A percentile compares a stretch with the other conserved stretches of the same genome.
These are phyloP conservation scores for Panulirus ornatus DNA, from an alignment of 1,140 invertebrate genomes.

Conservation along the genomic window DNA sequence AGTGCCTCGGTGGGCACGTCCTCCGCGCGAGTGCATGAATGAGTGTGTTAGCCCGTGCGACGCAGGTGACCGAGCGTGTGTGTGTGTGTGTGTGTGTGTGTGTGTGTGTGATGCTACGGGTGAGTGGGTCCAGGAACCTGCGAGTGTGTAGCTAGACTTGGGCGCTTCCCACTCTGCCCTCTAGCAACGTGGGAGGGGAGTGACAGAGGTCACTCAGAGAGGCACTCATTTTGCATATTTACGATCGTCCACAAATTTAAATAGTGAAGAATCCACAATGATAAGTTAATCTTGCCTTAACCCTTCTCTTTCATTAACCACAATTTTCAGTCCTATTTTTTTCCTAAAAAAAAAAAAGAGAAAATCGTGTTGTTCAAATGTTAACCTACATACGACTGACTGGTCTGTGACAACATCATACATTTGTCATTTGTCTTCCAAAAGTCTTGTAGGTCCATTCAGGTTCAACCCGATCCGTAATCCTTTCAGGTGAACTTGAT, in stretches of 20 bases:
- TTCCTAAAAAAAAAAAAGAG: no score
- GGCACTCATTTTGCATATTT: constrained; percentile 60
- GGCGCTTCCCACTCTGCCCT: no score
- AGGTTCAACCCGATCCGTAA: no score
- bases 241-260: constrained; percentile 61
- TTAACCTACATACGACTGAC: no score
- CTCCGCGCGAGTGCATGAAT: background rate
- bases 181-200: constrained; percentile 41
- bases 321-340: constrained; percentile 46
- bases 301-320: constrained; percentile 30
- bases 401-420: no score
- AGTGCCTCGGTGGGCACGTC: background rate
- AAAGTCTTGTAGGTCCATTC: no score
- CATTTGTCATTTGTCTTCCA: no score
- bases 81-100: constrained; percentile 31
- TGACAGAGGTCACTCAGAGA: constrained; percentile 55
- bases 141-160: background rate
- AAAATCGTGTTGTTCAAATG: no score
- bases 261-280: constrained; percentile 54
- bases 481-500: no score
- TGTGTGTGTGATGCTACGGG: constrained; percentile 35
- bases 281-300: constrained; percentile 53
- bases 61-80: background rate
- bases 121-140: constrained; percentile 11
- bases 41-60: background rate